phyloP scores from a whole-genome alignment of 2,113 vertebrate species.

The Malaclemys terrapin region DNA sequence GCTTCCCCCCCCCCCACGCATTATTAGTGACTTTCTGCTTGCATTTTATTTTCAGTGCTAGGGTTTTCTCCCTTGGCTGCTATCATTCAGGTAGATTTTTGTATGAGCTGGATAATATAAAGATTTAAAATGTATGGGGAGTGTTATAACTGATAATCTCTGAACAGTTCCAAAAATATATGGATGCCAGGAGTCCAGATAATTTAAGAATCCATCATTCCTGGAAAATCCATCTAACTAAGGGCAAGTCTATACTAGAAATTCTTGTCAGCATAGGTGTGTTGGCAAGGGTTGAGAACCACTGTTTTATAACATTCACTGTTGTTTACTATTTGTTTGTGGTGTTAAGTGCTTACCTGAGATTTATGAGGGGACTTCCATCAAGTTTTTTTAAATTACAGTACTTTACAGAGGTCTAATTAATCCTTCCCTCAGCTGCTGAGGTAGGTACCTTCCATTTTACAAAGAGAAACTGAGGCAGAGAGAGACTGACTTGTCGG shows the following conservation, averaged over 20 bases:
- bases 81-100: not conserved
- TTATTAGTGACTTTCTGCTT: not conserved
- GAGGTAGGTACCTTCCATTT: rapidly evolving
- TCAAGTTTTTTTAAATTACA: not conserved
- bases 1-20: not conserved
- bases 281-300: not conserved
- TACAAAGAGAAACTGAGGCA: not conserved
- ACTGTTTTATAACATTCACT: not conserved
- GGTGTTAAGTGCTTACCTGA: not conserved
- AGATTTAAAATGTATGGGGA: not conserved
- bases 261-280: not conserved
- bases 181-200: not conserved
- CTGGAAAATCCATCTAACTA: not conserved
- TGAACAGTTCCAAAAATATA: not conserved
- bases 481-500: rapidly evolving
- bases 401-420: rapidly evolving
- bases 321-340: not conserved
- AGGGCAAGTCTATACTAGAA: not conserved
- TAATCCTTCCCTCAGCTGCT: rapidly evolving
- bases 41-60: not conserved
- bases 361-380: rapidly evolving
- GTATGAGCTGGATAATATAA: not conserved
- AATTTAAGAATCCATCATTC: not conserved
- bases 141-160: not conserved
- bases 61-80: not conserved